Evolutionary conservation across 2,113 vertebrate species (phyloP).

Genomic region (Nibea albiflora): DNA sequence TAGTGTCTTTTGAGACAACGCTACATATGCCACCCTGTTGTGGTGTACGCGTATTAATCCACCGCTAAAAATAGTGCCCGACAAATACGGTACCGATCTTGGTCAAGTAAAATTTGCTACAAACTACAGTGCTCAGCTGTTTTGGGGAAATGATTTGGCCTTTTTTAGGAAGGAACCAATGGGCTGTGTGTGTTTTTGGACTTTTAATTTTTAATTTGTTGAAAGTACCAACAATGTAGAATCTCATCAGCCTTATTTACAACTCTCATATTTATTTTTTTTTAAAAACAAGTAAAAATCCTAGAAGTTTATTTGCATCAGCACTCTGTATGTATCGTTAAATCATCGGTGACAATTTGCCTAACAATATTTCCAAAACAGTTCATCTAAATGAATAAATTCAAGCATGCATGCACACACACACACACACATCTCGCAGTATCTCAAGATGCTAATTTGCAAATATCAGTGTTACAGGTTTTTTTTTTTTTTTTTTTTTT

Average conservation of each 20-base stretch:
- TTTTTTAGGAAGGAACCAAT: background rate
- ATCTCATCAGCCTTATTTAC: background rate
- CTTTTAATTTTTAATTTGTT: background rate
- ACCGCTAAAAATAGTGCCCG: background rate
- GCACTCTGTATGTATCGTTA: background rate
- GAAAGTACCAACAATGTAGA: background rate
- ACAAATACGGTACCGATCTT: background rate
- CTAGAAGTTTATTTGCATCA: too few relatives aligned
- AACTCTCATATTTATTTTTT: background rate
- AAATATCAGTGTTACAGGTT: conserved; percentile 15
- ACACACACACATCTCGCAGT: conserved; percentile 9
- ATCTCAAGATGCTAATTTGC: conserved; percentile 28
- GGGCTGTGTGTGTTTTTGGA: too few relatives aligned
- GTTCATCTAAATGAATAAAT: too few relatives aligned
- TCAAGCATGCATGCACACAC: background rate
- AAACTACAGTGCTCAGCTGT: background rate
- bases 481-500: background rate
- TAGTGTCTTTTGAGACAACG: background rate
- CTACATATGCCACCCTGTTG: background rate
- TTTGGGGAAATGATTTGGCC: background rate
- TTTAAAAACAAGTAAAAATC: background rate
- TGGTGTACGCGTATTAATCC: background rate
- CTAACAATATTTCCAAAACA: background rate
- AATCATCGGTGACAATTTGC: background rate
- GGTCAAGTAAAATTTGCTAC: background rate